Conservation (phyloP, 2,113 vertebrate species). For the Pituophis catenifer region DNA sequence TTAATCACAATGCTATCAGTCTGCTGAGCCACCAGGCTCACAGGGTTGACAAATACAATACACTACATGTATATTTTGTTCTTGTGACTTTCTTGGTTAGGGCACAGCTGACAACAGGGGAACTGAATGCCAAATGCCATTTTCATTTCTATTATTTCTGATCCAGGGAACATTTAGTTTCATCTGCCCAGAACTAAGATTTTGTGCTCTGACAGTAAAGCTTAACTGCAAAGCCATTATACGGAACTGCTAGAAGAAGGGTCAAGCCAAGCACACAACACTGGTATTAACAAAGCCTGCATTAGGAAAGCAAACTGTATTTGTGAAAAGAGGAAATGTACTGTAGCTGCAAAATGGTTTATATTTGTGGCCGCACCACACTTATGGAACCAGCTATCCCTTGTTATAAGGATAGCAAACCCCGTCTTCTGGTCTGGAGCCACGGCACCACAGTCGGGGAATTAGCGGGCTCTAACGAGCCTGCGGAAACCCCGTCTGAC, state of each 20-base stretch:
- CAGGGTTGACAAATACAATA: constrained; percentile 10
- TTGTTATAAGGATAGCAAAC: background rate
- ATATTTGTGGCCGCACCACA: background rate
- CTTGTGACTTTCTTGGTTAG: constrained; percentile 7
- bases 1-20: too few species aligned
- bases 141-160: constrained; percentile 41
- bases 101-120: constrained; percentile 18
- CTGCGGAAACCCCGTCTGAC: too few species aligned
- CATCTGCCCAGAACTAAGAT: background rate
- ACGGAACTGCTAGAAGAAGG: background rate
- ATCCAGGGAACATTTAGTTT: constrained; percentile 6
- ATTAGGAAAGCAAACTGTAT: background rate
- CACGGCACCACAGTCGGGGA: too few species aligned
- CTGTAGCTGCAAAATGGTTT: background rate
- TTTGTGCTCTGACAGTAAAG: background rate
- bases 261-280: background rate
- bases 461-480: too few species aligned
- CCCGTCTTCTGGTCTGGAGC: too few species aligned
- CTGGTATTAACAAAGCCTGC: background rate
- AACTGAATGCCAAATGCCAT: constrained; percentile 18
- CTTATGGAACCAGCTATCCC: background rate
- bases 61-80: background rate
- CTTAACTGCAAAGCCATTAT: background rate
- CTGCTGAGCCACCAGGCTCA: background rate
- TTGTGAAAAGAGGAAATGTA: background rate